Base-by-base conservation (phyloP, 2,113 vertebrate species). In the Vulpes vulpes region DNA sequence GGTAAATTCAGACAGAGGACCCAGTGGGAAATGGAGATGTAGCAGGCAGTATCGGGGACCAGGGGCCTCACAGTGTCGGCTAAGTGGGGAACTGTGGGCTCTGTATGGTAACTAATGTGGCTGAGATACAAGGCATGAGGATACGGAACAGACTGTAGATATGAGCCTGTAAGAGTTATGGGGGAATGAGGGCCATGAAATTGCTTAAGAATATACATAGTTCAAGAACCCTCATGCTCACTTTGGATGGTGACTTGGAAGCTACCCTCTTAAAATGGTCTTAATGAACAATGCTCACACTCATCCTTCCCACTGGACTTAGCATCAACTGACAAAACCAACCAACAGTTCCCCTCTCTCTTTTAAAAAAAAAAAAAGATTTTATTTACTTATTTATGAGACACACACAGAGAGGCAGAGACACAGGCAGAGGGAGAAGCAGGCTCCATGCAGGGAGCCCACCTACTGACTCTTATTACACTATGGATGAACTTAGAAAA, bases 21-120 rank as follows among this genome's bases (percentile, higher is more conserved):
- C 43, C 16, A 0, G 16, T 49, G 1, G 32, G 35, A 92, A 64
- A 81, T 2, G 11, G 20, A 95, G 35, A 30, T 0, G 23, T 4
- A 74, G 0, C 62, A 64, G 43, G 4, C 79, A 30, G 8, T 16
- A 23, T 0, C 43, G 16, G 55, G 1, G 23, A 80, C 8, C 16
- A 32, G 10, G 32, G 30, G 7, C 0, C 20, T 27, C 43, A 59
- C 23, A 14, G 59, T 15, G 19, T 11, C 3, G 3, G 16, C 8
- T 17, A 22, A 25, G 7, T 10, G n/a, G 23, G 59, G 16, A 19
- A 23, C 14, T 3, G 30, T 22, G 22, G 43, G 16, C 32, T 38
- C 51, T 17, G 2, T 25, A 8, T 32, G n/a, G 14, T 64, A 32
- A 85, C 25, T 83, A 51, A 57, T 0, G 3, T 20, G 10, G 43